These are phyloP conservation scores for Sparidentex hasta DNA, from an alignment of 2,797 vertebrate species.

Conservation along the genomic window DNA sequence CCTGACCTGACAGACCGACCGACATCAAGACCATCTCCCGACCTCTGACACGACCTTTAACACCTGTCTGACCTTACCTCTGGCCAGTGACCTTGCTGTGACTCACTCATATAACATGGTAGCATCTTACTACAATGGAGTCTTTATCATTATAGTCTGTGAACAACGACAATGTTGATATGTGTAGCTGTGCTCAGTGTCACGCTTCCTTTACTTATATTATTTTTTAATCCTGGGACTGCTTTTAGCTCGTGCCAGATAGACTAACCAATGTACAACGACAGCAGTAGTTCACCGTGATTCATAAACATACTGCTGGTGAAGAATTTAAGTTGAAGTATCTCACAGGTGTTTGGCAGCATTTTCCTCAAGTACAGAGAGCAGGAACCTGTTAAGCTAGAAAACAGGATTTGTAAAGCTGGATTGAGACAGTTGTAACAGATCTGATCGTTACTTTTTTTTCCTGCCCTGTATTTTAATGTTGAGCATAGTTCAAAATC, in stretches of 20 bases:
- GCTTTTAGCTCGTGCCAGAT: background rate
- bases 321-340: background rate
- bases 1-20: conserved; percentile 80
- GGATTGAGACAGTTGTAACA: background rate
- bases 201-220: background rate
- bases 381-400: background rate
- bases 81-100: conserved; percentile 67
- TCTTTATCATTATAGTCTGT: conserved; percentile 28
- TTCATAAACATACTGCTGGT: background rate
- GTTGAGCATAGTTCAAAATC: conserved; percentile 1
- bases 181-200: conserved; percentile 25
- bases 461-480: conserved; percentile 4
- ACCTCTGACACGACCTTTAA: conserved; percentile 82
- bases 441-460: background rate
- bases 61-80: conserved; percentile 74
- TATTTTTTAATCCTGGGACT: background rate
- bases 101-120: conserved; percentile 44
- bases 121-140: conserved; percentile 14
- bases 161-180: conserved; percentile 8
- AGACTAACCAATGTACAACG: background rate
- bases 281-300: background rate
- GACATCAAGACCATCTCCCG: conserved; percentile 73
- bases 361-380: background rate
- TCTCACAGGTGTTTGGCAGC: background rate
- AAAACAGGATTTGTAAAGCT: conserved; percentile 11